Percentiles rank a stretch among this genome's conserved stretches.
These are phyloP conservation scores for Anomalospiza imberbis DNA, from an alignment of 2,797 vertebrate genomes.

Conservation along the genomic window DNA sequence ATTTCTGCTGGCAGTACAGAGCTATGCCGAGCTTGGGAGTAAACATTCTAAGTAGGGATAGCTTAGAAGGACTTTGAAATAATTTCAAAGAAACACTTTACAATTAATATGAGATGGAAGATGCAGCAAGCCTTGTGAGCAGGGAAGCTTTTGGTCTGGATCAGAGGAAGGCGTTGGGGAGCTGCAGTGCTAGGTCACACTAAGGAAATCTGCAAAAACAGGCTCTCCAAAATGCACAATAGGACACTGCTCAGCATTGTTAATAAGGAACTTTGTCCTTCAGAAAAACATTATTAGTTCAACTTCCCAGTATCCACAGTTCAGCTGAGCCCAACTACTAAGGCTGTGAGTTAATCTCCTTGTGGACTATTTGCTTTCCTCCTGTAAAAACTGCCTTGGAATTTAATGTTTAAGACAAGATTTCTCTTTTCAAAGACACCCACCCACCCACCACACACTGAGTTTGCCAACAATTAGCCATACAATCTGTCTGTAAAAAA, in stretches of 20 bases:
- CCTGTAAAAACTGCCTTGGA: not conserved
- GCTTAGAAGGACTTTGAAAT: not conserved
- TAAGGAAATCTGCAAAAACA: no score
- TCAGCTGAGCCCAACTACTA: not conserved
- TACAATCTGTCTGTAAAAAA: not conserved
- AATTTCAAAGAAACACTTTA: not conserved
- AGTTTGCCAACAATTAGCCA: constrained; percentile 51
- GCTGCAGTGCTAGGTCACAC: no score
- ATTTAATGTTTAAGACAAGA: not conserved
- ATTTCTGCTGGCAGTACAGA: not conserved
- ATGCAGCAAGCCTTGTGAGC: not conserved
- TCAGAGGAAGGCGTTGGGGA: not conserved
- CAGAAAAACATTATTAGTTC: not conserved
- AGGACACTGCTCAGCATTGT: not conserved
- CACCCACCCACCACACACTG: not conserved
- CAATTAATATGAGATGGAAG: not conserved
- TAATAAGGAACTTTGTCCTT: not conserved
- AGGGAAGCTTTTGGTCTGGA: not conserved
- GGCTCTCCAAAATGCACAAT: not conserved
- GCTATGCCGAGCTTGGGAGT: fast-evolving
- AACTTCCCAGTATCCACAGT: not conserved
- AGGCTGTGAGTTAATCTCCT: not conserved
- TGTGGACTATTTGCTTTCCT: not conserved
- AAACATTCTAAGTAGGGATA: fast-evolving
- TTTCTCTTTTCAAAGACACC: not conserved